Evolutionary conservation across 1,140 invertebrate species (phyloP).

Genomic region (Pseudomyrmex concolor): DNA sequence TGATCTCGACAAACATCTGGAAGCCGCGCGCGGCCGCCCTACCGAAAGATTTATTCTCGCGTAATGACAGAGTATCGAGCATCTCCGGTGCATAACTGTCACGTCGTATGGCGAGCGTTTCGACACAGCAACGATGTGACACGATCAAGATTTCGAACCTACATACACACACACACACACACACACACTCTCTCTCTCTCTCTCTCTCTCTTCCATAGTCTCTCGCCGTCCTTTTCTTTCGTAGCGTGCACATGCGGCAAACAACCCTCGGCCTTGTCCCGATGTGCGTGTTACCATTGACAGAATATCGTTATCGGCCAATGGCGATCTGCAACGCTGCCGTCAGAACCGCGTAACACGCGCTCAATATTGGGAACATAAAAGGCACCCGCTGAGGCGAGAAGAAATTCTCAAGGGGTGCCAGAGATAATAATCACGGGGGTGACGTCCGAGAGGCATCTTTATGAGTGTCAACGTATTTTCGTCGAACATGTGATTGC

Average conservation of each 20-base stretch:
- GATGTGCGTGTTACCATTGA: slow-evolving; percentile 49
- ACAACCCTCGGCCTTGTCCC: slow-evolving; percentile 44
- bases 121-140: slow-evolving; percentile 65
- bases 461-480: slow-evolving; percentile 46
- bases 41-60: slow-evolving; percentile 69
- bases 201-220: background rate
- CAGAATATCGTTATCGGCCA: slow-evolving; percentile 69
- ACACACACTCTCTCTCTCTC: background rate
- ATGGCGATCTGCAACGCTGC: slow-evolving; percentile 56
- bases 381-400: slow-evolving; percentile 64
- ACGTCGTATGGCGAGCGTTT: slow-evolving; percentile 64
- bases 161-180: too few species aligned
- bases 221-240: slow-evolving; percentile 20
- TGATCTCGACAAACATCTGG: slow-evolving; percentile 59
- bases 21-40: slow-evolving; percentile 61
- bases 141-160: slow-evolving; percentile 72
- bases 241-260: slow-evolving; percentile 29
- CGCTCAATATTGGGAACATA: slow-evolving; percentile 69
- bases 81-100: slow-evolving; percentile 75
- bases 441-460: slow-evolving; percentile 58
- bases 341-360: slow-evolving; percentile 64
- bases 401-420: slow-evolving; percentile 67
- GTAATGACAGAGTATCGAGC: slow-evolving; percentile 69
- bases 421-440: slow-evolving; percentile 63
- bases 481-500: background rate